A percentile compares a stretch with the other conserved stretches of the same genome.
phyloP scores from a whole-genome alignment of 1,140 invertebrate genomes.

The Homarus americanus region DNA sequence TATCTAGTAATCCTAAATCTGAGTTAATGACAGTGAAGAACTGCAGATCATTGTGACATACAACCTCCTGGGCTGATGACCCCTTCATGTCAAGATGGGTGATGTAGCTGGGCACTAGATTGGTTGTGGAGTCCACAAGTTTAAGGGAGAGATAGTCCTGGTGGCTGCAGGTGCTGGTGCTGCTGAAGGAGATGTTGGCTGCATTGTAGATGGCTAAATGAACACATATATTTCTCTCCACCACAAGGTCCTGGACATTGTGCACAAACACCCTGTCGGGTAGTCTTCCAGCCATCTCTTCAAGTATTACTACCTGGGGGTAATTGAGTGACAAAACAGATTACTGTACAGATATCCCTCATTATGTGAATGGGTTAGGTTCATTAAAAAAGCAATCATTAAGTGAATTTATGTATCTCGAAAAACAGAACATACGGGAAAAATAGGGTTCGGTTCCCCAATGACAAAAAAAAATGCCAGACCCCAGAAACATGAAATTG shows the following conservation, averaged over 20 bases:
- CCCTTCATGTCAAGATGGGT: constrained; percentile 22
- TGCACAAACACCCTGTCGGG: constrained; percentile 16
- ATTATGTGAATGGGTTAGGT: background rate
- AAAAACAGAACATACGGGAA: too few species aligned
- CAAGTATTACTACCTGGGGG: constrained; percentile 9
- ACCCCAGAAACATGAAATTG: too few species aligned
- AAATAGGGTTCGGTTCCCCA: background rate
- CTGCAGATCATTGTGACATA: background rate
- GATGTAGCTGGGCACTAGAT: constrained; percentile 25
- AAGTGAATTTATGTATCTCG: background rate
- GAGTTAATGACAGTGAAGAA: background rate
- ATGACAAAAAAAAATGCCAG: background rate
- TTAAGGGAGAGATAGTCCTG: background rate
- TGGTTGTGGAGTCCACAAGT: constrained; percentile 16
- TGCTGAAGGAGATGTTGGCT: constrained; percentile 21
- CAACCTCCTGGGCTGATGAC: constrained; percentile 1
- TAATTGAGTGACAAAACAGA: background rate
- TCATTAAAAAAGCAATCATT: background rate
- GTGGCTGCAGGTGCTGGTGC: background rate
- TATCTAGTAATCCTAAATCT: background rate
- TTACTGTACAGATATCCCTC: background rate
- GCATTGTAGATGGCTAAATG: constrained; percentile 14
- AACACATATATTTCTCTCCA: constrained; percentile 10
- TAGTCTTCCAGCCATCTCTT: background rate
- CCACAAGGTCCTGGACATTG: constrained; percentile 3